Evolutionary conservation across 2,888 invertebrate genomes (phyloP), one percentile per base, ranked within the genome.

Genomic region (Polietes domitor): DNA sequence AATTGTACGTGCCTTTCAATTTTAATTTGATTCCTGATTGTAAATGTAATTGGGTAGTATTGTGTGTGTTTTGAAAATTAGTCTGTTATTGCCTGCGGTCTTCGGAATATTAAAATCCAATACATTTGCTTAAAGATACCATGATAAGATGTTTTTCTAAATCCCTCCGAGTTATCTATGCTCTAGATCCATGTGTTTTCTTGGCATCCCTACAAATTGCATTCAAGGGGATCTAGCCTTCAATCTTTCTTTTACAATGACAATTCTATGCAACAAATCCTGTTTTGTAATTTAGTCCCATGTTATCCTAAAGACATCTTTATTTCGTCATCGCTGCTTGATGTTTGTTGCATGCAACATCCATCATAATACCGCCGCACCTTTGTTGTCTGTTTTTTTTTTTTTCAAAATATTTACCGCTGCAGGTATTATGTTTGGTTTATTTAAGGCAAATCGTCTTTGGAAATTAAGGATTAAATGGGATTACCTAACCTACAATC

Each of bases 381-480:
- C 32, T 5, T 43, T 68, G 65, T 43, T 41, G 41, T 17, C 17
- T 6, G 37, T 63, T n/a, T 65, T 17, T 19, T 43, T 63, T 63
- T 61, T n/a, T 28, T 9, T 24, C 65, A 75, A 50, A 61, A 24
- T 71, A 75, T 72, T 80, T 80, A 80, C 80, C 75, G 83, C 80
- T 75, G 10, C 50, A 28, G 72, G 73, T 41, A 73, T 81, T 61
- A 68, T 50, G 50, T 61, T 19, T 78, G 80, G 12, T 68, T 68
- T 68, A 43, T 68, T 68, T 68, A 43, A 10, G 15, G 43, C 68
- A 68, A 84, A 84, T 78, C 84, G 75, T 79, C 81, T 84, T 84
- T 84, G 65, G 75, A 84, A 84, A 84, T 84, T 84, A 75, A 72
- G 78, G 84, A 81, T 84, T 84, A 81, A 84, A 84, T 84, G 61